Evolutionary conservation across 2,888 invertebrate species (phyloP).

Genomic region (Lamellibrachia columna): DNA sequence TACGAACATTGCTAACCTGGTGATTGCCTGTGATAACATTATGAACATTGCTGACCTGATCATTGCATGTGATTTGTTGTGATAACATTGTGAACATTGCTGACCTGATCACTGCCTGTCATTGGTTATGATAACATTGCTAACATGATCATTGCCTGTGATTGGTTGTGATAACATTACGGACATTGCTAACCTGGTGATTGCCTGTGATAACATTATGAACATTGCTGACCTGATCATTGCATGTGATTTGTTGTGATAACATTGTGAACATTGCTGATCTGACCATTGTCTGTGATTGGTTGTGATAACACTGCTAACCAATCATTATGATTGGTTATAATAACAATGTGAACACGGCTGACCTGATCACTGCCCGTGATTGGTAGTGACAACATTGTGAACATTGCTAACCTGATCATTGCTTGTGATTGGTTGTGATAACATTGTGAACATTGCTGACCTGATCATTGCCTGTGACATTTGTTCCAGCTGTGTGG

Average conservation of each 20-base stretch:
- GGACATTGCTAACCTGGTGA: conserved; percentile 83
- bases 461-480: conserved; percentile 98
- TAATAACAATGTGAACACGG: neutral
- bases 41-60: conserved; percentile 75
- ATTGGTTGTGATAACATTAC: conserved; percentile 89
- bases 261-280: conserved; percentile 52
- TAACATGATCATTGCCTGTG: conserved; percentile 91
- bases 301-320: neutral
- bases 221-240: conserved; percentile 85
- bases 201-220: conserved; percentile 76
- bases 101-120: conserved; percentile 96
- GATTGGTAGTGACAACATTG: neutral
- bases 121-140: conserved; percentile 89
- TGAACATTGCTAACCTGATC: neutral
- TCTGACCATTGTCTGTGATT: conserved; percentile 97
- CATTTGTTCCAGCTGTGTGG: conserved; percentile 95
- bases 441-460: neutral
- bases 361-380: conserved; percentile 92
- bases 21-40: conserved; percentile 94
- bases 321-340: too few relatives aligned
- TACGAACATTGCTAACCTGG: conserved; percentile 73
- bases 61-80: conserved; percentile 80
- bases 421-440: neutral
- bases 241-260: conserved; percentile 73
- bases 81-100: neutral